Percentiles rank a stretch among this genome's conserved stretches.
Evolutionary conservation across 2,888 invertebrate species (phyloP).

Genomic region (Sepioteuthis lessoniana): DNA sequence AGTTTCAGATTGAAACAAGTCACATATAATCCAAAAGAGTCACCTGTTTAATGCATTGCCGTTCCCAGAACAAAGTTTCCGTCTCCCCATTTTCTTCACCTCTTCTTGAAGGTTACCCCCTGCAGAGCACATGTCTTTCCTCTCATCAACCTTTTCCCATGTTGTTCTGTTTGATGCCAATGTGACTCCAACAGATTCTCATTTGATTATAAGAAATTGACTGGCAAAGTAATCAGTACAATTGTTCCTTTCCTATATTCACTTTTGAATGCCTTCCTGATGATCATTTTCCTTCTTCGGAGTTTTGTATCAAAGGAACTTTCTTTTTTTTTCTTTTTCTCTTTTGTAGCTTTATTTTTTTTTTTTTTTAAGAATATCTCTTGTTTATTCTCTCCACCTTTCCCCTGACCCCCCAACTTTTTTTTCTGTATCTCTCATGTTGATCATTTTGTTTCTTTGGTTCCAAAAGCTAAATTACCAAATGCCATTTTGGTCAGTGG

Average conservation of each 20-base stretch:
- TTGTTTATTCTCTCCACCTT: neutral
- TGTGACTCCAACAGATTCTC: conserved; percentile 2
- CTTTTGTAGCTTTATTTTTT: neutral
- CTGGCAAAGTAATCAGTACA: conserved; percentile 33
- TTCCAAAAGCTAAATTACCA: conserved; percentile 6
- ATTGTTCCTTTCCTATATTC: conserved; percentile 33
- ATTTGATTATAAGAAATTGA: conserved; percentile 20
- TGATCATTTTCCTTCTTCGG: neutral
- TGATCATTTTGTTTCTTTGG: conserved; percentile 33
- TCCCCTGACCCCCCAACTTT: neutral
- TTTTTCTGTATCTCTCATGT: neutral
- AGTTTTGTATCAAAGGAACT: neutral
- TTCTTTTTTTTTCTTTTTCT: too few species aligned
- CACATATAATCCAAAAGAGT: neutral
- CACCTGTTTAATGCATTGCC: neutral
- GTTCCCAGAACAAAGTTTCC: neutral
- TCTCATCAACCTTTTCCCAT: neutral
- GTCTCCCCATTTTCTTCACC: neutral
- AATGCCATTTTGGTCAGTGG: neutral
- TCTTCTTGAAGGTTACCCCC: conserved; percentile 33
- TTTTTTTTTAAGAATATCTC: neutral
- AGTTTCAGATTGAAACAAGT: neutral
- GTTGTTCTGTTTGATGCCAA: conserved; percentile 11
- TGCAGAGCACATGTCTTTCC: neutral
- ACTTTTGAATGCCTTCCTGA: neutral